phyloP scores from a whole-genome alignment of 2,888 invertebrate genomes.

The Suillia variegata region DNA sequence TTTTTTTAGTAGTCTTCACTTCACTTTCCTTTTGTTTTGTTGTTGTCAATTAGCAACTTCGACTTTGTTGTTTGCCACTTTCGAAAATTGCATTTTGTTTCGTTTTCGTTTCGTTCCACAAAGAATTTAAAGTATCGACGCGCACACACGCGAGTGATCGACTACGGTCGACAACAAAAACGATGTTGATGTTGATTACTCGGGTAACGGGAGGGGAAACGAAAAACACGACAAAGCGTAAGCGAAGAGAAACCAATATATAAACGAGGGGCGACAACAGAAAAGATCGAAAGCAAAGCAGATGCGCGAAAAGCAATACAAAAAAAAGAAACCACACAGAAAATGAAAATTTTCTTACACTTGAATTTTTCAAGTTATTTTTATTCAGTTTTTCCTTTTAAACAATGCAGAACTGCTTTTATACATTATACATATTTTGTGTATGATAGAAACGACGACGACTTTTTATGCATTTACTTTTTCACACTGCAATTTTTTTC shows the following conservation, averaged over 20 bases:
- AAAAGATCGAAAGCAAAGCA: neutral
- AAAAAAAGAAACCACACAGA: constrained; percentile 17
- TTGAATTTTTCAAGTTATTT: neutral
- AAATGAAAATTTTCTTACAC: neutral
- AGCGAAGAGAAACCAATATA: constrained; percentile 11
- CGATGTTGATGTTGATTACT: constrained; percentile 13
- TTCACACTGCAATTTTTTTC: constrained; percentile 13
- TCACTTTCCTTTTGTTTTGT: constrained; percentile 16
- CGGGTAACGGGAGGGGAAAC: neutral
- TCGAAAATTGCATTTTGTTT: neutral
- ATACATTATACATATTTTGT: too few relatives aligned
- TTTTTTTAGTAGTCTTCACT: constrained; percentile 15
- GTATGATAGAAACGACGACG: too few relatives aligned
- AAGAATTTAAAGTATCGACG: too few relatives aligned
- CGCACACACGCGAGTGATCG: too few relatives aligned
- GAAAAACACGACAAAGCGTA: neutral
- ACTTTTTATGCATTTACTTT: constrained; percentile 1
- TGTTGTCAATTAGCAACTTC: neutral
- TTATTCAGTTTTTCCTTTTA: neutral
- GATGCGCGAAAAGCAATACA: constrained; percentile 12
- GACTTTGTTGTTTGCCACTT: neutral
- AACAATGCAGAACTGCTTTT: too few relatives aligned
- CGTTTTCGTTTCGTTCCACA: constrained; percentile 3
- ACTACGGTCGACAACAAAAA: too few relatives aligned
- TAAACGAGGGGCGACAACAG: constrained; percentile 12